These are phyloP conservation scores for Melanogrammus aeglefinus DNA, from an alignment of 2,797 vertebrate species.

Conservation along the genomic window DNA sequence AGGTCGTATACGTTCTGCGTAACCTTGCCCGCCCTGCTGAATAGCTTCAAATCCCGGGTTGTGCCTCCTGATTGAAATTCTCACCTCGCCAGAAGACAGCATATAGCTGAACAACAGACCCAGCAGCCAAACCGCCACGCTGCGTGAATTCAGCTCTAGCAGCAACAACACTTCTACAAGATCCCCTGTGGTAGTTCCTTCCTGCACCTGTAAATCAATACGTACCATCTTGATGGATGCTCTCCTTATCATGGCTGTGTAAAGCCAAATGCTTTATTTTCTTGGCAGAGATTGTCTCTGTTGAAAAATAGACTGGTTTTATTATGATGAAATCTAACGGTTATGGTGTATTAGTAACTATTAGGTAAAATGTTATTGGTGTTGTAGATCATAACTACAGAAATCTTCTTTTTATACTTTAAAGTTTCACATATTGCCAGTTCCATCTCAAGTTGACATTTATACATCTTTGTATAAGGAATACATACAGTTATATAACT, in stretches of 20 bases:
- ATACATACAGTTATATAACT: not conserved
- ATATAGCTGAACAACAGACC: conserved; percentile 12
- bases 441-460: not conserved
- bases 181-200: not conserved
- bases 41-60: not conserved
- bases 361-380: not conserved
- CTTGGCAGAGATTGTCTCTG: not conserved
- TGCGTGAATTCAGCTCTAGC: not conserved
- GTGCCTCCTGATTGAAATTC: conserved; percentile 34
- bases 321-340: not conserved
- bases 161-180: not conserved
- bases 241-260: not conserved
- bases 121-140: not conserved
- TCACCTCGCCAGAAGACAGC: conserved; percentile 11
- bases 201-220: not conserved
- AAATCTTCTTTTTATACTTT: not conserved
- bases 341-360: not conserved
- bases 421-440: not conserved
- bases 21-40: not conserved
- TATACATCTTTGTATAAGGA: not conserved
- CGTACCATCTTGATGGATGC: not conserved
- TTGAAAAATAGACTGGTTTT: not conserved
- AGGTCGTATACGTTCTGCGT: not conserved
- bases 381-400: not conserved
- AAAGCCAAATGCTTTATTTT: not conserved